These are phyloP conservation scores for Microtus obscurus DNA, from an alignment of 2,797 vertebrate species.

Conservation along the genomic window DNA sequence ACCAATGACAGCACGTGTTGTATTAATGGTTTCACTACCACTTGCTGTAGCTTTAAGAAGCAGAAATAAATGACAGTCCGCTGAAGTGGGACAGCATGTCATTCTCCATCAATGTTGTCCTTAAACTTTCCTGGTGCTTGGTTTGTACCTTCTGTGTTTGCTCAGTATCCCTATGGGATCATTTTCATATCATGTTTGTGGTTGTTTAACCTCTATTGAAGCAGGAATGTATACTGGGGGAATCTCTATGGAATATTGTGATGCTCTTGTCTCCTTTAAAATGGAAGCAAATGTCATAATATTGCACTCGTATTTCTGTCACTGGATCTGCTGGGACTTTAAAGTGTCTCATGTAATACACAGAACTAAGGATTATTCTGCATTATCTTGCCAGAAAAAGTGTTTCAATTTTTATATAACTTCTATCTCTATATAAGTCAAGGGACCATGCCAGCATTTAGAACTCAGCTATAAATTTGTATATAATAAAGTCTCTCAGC, in stretches of 20 bases:
- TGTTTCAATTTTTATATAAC: conserved; percentile 29
- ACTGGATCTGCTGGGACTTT: not conserved
- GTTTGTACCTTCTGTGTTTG: not conserved
- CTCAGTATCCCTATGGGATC: not conserved
- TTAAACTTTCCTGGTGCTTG: not conserved
- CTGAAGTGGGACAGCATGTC: not conserved
- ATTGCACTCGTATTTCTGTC: conserved; percentile 50
- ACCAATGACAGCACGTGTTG: not conserved
- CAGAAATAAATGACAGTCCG: not conserved
- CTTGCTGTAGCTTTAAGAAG: not conserved
- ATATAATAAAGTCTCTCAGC: not conserved
- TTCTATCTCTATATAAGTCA: conserved; percentile 29
- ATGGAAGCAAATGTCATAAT: conserved; percentile 26
- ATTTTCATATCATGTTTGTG: not conserved
- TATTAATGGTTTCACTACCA: not conserved
- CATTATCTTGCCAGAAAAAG: conserved; percentile 23
- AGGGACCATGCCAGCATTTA: not conserved
- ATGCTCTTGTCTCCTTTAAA: conserved; percentile 9
- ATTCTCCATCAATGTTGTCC: not conserved
- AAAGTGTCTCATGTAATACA: conserved; percentile 2
- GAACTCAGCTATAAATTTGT: not conserved
- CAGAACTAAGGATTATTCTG: not conserved
- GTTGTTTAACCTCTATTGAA: not conserved
- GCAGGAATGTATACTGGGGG: not conserved
- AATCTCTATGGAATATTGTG: not conserved